Conservation (phyloP, 35 echinoderm and acorn worm genomes). For the Ptychodera flava region DNA sequence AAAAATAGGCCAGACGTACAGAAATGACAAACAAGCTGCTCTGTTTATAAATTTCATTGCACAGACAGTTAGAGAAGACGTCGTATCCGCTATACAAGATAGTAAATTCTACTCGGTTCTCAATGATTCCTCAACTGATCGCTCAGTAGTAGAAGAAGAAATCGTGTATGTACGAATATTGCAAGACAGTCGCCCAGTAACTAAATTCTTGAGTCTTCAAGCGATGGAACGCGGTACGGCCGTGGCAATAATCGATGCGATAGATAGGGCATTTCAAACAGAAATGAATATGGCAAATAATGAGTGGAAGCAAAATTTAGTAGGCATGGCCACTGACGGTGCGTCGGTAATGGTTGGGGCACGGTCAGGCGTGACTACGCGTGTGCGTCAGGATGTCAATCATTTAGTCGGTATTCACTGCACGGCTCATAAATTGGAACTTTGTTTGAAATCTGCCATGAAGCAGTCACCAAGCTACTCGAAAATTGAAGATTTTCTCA, state of each 20-base stretch:
- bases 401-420: slow-evolving; percentile 32
- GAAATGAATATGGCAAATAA: neutral
- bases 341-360: slow-evolving; percentile 37
- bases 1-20: too few species aligned
- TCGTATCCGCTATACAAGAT: neutral
- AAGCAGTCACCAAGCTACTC: neutral
- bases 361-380: slow-evolving; percentile 17
- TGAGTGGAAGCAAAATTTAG: slow-evolving; percentile 7
- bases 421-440: slow-evolving; percentile 29
- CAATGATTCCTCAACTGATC: neutral
- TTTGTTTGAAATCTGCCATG: neutral
- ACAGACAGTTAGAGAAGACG: neutral
- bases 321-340: slow-evolving; percentile 28
- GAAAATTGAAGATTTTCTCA: neutral
- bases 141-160: neutral
- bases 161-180: neutral
- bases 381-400: slow-evolving; percentile 18
- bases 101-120: neutral
- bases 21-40: neutral
- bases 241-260: neutral
- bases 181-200: neutral
- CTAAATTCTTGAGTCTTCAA: neutral
- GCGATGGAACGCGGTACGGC: neutral
- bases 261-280: neutral
- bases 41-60: neutral